Base-by-base conservation (phyloP, 2,797 vertebrate species). In the Neopelma chrysocephalum region DNA sequence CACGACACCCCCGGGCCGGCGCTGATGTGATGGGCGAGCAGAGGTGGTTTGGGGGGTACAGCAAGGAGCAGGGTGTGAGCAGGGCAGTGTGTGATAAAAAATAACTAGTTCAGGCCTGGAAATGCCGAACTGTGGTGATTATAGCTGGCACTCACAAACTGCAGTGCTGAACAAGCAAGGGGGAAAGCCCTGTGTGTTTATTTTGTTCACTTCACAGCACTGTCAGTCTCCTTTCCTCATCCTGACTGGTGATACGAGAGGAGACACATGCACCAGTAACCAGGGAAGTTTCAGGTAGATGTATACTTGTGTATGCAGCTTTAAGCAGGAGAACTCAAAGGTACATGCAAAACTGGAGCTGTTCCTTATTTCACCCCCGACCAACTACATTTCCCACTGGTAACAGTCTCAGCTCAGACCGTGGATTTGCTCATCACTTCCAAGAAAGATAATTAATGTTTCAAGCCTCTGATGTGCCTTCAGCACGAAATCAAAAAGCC, bases 241-340 rank as follows among this genome's bases (percentile, higher is more conserved):
- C 64, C 79, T 71, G 9, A 11, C 21, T 0, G 81, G 43, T n/a
- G 48, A 26, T 1, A 26, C 0, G 1, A 43, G 53, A 56, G 43
- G 36, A 79, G 78, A 29, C 38, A 15, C 17, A 29, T 61, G 77
- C 62, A 47, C n/a, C 18, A 61, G 58, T 13, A 72, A 62, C 73
- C 31, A n/a, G 47, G 62, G 51, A 40, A 54, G 58, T 45, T 79
- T 61, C 50, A 27, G 73, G 66, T 16, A 12, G 20, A 10, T 47
- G 8, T 2, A 1, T 29, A 3, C 12, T 22, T 16, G 13, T 1
- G 9, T 15, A 6, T 2, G 6, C 7, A 47, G 48, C 43, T 90
- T 57, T 34, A 40, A 56, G 51, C 40, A 70, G 48, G 32, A 60
- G 29, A 61, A 60, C 36, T 42, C 80, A 50, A n/a, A 79, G 51